A percentile compares a stretch with the other conserved stretches of the same genome.
Conservation (phyloP, 2,888 invertebrate species). For the Epinotia brunnichana region DNA sequence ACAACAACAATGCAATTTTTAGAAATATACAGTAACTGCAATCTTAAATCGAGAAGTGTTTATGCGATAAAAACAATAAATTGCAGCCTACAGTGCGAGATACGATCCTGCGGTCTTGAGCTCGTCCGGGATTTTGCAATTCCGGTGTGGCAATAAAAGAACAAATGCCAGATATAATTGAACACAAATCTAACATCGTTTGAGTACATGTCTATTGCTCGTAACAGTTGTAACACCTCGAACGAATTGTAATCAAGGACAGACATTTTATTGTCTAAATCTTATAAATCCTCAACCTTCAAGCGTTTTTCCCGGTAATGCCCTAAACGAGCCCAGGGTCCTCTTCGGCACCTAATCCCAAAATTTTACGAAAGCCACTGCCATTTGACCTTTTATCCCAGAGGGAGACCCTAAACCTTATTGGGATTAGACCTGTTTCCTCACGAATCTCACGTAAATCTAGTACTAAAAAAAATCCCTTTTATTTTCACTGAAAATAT, state of each 20-base stretch:
- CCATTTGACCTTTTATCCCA: no score
- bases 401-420: no score
- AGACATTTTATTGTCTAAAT: not conserved
- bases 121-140: conserved; percentile 39
- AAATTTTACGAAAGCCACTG: no score
- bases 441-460: no score
- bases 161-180: conserved; percentile 34
- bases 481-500: no score
- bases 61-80: conserved; percentile 34
- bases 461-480: no score
- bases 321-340: no score
- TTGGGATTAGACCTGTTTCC: no score
- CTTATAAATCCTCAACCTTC: no score
- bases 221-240: not conserved
- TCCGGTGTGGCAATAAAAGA: conserved; percentile 32
- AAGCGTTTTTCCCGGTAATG: not conserved
- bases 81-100: conserved; percentile 30
- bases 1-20: conserved; percentile 9
- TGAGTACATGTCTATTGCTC: conserved; percentile 18
- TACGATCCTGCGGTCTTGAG: conserved; percentile 41
- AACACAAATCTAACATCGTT: conserved; percentile 23
- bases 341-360: no score
- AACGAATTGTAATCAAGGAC: conserved; percentile 5
- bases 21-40: not conserved
- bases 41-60: not conserved